phyloP scores from a whole-genome alignment of 2,797 vertebrate species.

The Tokudaia tokunoshimensis region DNA sequence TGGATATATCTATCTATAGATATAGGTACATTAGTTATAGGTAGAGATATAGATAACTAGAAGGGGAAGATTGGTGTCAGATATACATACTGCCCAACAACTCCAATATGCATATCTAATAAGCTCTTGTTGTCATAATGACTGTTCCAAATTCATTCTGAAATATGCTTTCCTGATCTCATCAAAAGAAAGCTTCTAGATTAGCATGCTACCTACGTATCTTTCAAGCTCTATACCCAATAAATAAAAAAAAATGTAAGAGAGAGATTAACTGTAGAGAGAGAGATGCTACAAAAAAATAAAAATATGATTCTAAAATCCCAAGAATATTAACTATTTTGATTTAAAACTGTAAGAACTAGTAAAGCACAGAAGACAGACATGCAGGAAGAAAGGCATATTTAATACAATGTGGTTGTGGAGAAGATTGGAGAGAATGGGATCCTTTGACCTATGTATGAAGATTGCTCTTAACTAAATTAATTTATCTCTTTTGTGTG shows the following conservation, averaged over 20 bases:
- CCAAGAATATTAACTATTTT: not conserved
- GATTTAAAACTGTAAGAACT: not conserved
- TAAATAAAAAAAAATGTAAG: not conserved
- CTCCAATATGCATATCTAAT: not conserved
- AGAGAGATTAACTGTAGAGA: not conserved
- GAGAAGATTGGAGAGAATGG: not conserved
- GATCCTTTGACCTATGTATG: not conserved
- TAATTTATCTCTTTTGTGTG: not conserved
- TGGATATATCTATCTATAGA: not conserved
- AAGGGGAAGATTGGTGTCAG: not conserved
- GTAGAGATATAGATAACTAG: not conserved
- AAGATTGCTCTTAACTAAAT: not conserved
- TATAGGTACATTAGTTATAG: not conserved
- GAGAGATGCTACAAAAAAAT: not conserved
- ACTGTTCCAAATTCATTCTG: conserved; percentile 1
- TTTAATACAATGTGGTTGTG: not conserved
- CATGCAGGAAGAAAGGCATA: not conserved
- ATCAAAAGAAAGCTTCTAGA: conserved; percentile 6
- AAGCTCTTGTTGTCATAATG: not conserved
- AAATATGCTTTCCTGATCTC: not conserved
- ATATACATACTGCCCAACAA: not conserved
- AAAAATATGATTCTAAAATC: not conserved
- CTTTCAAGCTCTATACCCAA: not conserved
- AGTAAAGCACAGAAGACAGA: conserved; percentile 32
- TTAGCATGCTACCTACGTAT: not conserved